Evolutionary conservation across 2,113 vertebrate species (phyloP).

Genomic region (Eurystomus gularis): DNA sequence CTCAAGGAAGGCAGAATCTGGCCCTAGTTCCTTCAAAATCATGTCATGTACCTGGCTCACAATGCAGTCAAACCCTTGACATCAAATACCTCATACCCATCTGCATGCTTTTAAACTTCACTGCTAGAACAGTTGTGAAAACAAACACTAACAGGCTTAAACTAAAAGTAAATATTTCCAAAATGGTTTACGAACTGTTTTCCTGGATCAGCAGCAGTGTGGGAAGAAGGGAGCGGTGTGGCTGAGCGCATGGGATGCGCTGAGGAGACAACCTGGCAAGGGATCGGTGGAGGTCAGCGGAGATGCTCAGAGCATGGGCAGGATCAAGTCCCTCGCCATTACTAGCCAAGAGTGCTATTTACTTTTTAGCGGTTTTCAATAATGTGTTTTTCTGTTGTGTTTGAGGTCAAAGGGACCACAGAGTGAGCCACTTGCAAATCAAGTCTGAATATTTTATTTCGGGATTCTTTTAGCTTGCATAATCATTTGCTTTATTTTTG

Average conservation of each 20-base stretch:
- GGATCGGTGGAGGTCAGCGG: rapidly evolving
- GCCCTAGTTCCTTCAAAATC: rapidly evolving
- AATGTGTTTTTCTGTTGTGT: conserved; percentile 28
- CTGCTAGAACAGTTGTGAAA: background rate
- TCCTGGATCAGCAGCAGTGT: rapidly evolving
- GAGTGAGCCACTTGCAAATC: background rate
- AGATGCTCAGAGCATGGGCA: background rate
- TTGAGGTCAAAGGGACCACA: conserved; percentile 53
- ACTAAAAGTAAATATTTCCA: background rate
- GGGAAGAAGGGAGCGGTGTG: rapidly evolving
- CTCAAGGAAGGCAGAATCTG: background rate
- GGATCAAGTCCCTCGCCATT: background rate
- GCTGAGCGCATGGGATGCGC: rapidly evolving
- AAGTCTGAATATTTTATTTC: background rate
- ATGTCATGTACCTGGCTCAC: rapidly evolving
- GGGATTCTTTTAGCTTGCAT: background rate
- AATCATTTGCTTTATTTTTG: background rate
- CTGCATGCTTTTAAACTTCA: background rate
- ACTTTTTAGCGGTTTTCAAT: background rate
- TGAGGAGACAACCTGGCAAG: rapidly evolving
- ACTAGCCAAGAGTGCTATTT: conserved; percentile 2
- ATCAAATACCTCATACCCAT: background rate
- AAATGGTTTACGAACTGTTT: background rate
- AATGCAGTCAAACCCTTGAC: rapidly evolving
- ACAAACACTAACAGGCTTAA: background rate